phyloP scores from a whole-genome alignment of 64 coral and sea anemone species.

The Platygyra sinensis region DNA sequence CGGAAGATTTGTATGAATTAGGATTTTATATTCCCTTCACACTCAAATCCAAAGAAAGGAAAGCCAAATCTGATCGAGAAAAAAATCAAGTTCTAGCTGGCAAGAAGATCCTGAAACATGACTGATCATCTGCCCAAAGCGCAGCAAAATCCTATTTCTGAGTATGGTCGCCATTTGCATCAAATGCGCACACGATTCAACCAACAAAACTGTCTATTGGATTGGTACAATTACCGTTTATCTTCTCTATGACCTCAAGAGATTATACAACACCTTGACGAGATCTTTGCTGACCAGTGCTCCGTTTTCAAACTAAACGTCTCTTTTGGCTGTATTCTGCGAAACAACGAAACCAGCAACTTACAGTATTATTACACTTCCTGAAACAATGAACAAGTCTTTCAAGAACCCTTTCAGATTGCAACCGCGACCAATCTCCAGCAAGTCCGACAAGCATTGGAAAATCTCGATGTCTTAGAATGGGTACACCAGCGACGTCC shows the following conservation, averaged over 20 bases:
- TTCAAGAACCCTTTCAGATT: slow-evolving; percentile 25
- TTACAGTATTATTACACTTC: slow-evolving; percentile 27
- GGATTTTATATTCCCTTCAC: too few relatives aligned
- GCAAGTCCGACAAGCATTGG: background rate
- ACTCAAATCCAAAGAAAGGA: too few relatives aligned
- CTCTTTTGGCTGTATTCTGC: slow-evolving; percentile 28
- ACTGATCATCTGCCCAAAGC: background rate
- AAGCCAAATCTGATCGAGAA: too few relatives aligned
- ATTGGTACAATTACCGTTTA: background rate
- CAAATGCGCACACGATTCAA: background rate
- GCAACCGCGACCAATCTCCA: background rate
- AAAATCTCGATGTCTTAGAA: slow-evolving; percentile 19
- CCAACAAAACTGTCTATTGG: background rate
- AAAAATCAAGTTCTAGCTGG: too few relatives aligned
- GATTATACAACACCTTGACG: background rate
- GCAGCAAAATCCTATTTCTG: background rate
- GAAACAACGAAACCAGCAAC: slow-evolving; percentile 18
- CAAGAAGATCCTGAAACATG: background rate
- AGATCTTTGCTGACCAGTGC: slow-evolving; percentile 15
- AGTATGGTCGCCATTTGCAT: slow-evolving; percentile 2
- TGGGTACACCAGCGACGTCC: slow-evolving; percentile 52
- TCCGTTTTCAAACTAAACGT: slow-evolving; percentile 50
- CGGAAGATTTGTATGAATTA: too few relatives aligned
- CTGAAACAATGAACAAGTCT: background rate
- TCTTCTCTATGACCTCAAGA: background rate